These are phyloP conservation scores for Hesperophylax magnus DNA, from an alignment of 1,140 invertebrate species.

Conservation along the genomic window DNA sequence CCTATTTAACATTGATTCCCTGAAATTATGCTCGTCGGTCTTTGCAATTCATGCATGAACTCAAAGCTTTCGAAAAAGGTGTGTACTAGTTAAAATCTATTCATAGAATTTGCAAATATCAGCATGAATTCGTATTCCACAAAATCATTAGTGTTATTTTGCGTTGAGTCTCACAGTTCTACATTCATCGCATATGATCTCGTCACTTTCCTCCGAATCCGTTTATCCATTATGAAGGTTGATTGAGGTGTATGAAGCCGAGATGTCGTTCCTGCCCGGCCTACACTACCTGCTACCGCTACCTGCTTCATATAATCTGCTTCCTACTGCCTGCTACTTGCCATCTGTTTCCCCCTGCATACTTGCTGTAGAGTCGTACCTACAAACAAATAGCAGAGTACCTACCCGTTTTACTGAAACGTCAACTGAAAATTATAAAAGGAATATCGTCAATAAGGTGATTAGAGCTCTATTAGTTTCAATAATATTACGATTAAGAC, in stretches of 20 bases:
- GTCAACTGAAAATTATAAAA: neutral
- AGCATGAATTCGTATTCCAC: too few relatives aligned
- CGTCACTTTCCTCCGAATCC: neutral
- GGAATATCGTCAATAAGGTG: too few relatives aligned
- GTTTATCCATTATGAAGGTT: slow-evolving; percentile 25
- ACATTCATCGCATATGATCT: neutral
- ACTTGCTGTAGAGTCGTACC: neutral
- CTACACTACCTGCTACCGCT: neutral
- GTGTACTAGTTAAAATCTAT: too few relatives aligned
- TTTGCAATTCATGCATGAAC: too few relatives aligned
- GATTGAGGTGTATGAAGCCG: slow-evolving; percentile 14
- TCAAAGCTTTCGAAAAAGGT: too few relatives aligned
- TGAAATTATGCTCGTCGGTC: too few relatives aligned
- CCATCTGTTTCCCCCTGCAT: neutral
- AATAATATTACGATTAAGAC: too few relatives aligned
- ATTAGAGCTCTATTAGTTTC: too few relatives aligned
- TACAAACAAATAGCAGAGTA: neutral
- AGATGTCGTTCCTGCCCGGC: neutral
- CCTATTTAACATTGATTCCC: too few relatives aligned
- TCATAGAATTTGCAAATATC: too few relatives aligned
- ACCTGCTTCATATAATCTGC: neutral
- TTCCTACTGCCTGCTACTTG: neutral
- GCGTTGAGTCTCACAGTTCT: too few relatives aligned
- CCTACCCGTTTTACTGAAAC: neutral
- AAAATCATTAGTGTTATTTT: too few relatives aligned